Conservation (phyloP, 2,113 vertebrate species). For the Talpa occidentalis region DNA sequence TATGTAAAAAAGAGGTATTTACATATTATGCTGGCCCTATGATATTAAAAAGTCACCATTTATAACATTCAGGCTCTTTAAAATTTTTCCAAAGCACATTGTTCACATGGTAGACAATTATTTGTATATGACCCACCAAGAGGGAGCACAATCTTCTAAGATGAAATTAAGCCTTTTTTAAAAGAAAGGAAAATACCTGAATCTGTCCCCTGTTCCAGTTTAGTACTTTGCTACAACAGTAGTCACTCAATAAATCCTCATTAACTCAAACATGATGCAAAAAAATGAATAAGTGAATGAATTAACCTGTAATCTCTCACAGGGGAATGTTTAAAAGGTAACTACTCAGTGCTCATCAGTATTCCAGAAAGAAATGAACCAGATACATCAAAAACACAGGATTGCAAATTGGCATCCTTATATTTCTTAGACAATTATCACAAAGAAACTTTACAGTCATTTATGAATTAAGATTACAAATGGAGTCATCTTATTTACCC, state of each 20-base stretch:
- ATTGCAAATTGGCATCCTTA: neutral
- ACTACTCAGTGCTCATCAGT: neutral
- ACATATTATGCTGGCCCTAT: neutral
- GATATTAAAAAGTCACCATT: neutral
- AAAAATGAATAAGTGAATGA: neutral
- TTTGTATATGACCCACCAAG: neutral
- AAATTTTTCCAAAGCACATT: neutral
- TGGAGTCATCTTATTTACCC: neutral
- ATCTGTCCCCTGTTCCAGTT: neutral
- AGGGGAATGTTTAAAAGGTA: neutral
- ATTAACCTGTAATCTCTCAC: neutral
- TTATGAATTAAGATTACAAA: conserved; percentile 14
- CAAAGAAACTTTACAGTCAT: neutral
- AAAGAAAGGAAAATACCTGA: neutral
- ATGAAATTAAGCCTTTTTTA: neutral
- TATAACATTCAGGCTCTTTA: neutral
- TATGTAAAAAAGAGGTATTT: conserved; percentile 3
- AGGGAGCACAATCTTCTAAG: neutral
- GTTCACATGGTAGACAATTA: neutral
- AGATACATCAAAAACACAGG: conserved; percentile 4
- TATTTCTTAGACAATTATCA: neutral
- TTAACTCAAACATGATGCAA: neutral
- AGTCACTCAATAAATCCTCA: neutral
- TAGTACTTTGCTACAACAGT: neutral
- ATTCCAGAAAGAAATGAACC: neutral